Percentiles rank a stretch among this genome's conserved stretches.
Evolutionary conservation across 2,113 vertebrate genomes (phyloP).

Genomic region (Calyptommatus sinebrachiatus): DNA sequence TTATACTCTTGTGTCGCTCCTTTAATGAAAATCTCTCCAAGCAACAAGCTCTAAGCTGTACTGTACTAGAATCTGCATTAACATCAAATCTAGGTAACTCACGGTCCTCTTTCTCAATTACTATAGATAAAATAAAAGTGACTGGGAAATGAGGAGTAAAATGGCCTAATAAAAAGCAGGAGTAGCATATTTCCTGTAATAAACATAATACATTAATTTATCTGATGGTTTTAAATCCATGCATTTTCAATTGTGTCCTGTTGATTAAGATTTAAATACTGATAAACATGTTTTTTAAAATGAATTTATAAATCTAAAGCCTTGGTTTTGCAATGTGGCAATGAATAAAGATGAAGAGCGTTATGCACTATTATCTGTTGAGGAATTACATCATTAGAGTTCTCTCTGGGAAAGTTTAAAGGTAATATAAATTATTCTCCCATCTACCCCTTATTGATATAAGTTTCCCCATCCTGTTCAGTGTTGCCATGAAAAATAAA

Average conservation of each 20-base stretch:
- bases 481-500: too few relatives aligned
- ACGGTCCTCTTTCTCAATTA: neutral
- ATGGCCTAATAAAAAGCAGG: neutral
- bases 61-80: neutral
- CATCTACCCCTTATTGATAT: too few relatives aligned
- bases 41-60: neutral
- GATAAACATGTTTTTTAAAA: neutral
- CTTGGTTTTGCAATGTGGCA: neutral
- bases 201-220: neutral
- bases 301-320: neutral
- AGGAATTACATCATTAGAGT: neutral
- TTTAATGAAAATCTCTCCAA: neutral
- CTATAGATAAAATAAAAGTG: conserved; percentile 2
- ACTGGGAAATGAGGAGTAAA: neutral
- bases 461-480: too few relatives aligned
- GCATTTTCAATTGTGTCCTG: neutral
- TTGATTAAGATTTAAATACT: neutral
- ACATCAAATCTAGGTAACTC: neutral
- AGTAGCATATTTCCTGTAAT: neutral
- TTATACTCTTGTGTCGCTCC: neutral
- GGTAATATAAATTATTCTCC: neutral
- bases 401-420: neutral
- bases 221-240: too few relatives aligned
- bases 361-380: neutral
- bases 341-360: neutral